Base-by-base conservation (phyloP, 2,113 vertebrate species). In the Salminus brasiliensis region DNA sequence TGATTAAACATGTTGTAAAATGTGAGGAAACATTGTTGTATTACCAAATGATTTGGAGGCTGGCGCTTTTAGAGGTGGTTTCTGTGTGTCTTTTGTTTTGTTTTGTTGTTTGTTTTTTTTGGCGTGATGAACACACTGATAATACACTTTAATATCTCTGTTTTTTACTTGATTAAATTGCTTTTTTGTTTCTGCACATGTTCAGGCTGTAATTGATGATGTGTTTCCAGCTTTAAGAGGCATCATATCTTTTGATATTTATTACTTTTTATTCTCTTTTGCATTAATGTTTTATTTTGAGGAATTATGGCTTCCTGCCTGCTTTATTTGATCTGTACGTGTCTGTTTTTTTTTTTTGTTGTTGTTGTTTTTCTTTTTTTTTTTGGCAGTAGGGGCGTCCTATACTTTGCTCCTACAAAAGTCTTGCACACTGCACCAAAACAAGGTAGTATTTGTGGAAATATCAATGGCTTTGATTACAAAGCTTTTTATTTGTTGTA, bases 191-290 rank as follows among this genome's bases (percentile, higher is more conserved):
- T 60, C 74, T 63, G 85, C 87, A 89, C 87, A 87, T 72, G 32
- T 79, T 87, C 84, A 84, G 88, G 87, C 87, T 88, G 79, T 86
- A 87, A 81, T 84, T 87, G 78, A 87, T 85, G 89, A 23, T 53
- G 55, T 72, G 47, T 73, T 92, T 91, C 90, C 86, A 87, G 91
- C 91, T 92, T 92, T 90, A 91, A 90, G 86, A 88, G 60, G 72
- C 27, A 29, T 74, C 25, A 84, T 88, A 86, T 74, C 89, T 80
- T n/a, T 79, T 84, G 76, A 81, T 92, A 93, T 93, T 93, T 93
- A 92, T 93, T 92, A 88, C 71, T 74, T 86, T 84, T 85, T 68
- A 82, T 88, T 84, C 15, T 82, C 5, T 2, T 66, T 39, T 39
- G 30, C 16, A 21, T 63, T 34, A 78, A 87, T 88, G 82, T 88